Conservation (phyloP, 2,113 vertebrate species). For the Sula dactylatra region DNA sequence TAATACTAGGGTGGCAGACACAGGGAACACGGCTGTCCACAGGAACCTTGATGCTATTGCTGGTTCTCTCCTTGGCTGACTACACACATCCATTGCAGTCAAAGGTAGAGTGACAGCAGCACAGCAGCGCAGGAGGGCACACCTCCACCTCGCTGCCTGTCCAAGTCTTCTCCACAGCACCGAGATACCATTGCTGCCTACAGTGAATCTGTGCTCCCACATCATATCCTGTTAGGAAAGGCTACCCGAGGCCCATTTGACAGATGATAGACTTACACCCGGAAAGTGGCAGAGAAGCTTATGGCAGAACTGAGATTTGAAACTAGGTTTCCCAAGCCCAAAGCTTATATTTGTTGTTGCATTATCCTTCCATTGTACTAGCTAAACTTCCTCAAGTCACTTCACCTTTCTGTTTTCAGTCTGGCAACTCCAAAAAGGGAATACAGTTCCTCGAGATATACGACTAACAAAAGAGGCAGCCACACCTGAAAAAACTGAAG, state of each 20-base stretch:
- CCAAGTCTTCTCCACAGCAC: neutral
- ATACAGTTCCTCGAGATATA: neutral
- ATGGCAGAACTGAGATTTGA: neutral
- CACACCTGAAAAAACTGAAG: neutral
- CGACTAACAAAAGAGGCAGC: neutral
- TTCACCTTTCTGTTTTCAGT: neutral
- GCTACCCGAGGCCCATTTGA: neutral
- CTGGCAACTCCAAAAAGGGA: neutral
- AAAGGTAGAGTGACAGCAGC: neutral
- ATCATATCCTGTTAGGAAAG: neutral
- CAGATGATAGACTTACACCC: neutral
- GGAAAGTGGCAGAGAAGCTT: neutral
- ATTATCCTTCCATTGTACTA: neutral
- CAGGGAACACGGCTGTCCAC: neutral
- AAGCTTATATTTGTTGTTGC: neutral
- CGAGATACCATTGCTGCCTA: neutral
- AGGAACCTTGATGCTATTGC: neutral
- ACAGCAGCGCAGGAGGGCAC: neutral
- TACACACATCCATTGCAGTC: neutral
- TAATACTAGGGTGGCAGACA: neutral
- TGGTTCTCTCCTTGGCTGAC: neutral
- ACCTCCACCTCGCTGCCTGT: neutral
- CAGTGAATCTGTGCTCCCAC: neutral
- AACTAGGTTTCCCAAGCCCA: neutral
- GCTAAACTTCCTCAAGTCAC: neutral